Evolutionary conservation across 2,797 vertebrate genomes (phyloP), one percentile per base, ranked within the genome.

Genomic region (Mus minutoides): DNA sequence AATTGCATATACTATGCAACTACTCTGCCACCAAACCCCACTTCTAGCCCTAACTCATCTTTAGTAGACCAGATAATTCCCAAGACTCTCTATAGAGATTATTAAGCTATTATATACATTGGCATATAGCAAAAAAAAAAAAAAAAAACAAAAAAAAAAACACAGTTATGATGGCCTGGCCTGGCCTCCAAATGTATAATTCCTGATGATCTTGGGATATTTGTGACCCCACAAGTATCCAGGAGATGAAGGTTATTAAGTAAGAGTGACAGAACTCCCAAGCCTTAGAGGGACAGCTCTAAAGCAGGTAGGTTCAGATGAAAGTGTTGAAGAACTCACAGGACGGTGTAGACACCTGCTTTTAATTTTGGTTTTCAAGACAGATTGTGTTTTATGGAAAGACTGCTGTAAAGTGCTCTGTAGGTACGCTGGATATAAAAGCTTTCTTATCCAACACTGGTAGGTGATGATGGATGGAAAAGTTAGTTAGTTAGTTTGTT

Each of bases 331-430:
- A 37, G 2, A 10, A 77, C 40, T 71, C 73, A 88, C 43, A 54
- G 77, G 56, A 73, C 67, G 73, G 83, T 0, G 0, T 43, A 11
- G 40, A 69, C 52, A 58, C 76, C 2, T 4, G 49, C 22, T 76
- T 92, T 92, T 49, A 92, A 91, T 86, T 97, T 78, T 92, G 58
- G 19, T 87, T 95, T 94, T 76, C 60, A 78, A 88, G 58, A 91
- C 37, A 69, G 40, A 73, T 8, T 88, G 13, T 84, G 43, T 83
- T 89, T 92, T 82, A 71, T 24, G 73, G 62, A 82, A 85, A 92
- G 56, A 94, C 86, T 0, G 62, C 87, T 54, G 43, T 54, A 93
- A 83, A 87, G 54, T 89, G 5, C 80, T 64, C 37, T 43, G n/a
- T 0, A 24, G 82, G 26, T 90, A 84, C 2, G 10, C 19, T 76